Percentiles rank a stretch among this genome's conserved stretches.
phyloP scores from a whole-genome alignment of 2,888 invertebrate species.

The Phalera bucephala region DNA sequence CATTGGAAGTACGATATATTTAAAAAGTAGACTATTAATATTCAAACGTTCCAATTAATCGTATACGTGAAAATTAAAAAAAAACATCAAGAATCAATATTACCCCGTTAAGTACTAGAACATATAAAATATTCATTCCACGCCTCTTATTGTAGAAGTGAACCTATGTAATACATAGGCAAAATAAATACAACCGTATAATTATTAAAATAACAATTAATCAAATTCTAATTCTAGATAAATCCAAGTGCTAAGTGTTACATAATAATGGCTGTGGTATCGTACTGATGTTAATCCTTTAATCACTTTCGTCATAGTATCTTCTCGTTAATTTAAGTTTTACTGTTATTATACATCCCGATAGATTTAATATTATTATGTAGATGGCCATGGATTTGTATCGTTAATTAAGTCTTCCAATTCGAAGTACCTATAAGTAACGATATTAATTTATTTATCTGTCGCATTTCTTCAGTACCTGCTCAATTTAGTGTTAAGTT shows the following conservation, averaged over 20 bases:
- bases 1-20: too few relatives aligned
- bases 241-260: slow-evolving; percentile 75
- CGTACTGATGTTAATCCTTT: slow-evolving; percentile 73
- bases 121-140: slow-evolving; percentile 23
- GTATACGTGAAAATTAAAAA: slow-evolving; percentile 50
- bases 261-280: slow-evolving; percentile 80
- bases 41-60: slow-evolving; percentile 45
- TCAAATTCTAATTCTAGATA: slow-evolving; percentile 55
- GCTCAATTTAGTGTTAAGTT: slow-evolving; percentile 63
- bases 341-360: slow-evolving; percentile 48
- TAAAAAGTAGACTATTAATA: slow-evolving; percentile 10
- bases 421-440: slow-evolving; percentile 64
- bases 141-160: slow-evolving; percentile 35
- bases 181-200: slow-evolving; percentile 44
- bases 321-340: slow-evolving; percentile 49
- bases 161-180: slow-evolving; percentile 29
- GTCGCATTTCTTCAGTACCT: slow-evolving; percentile 61
- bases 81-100: slow-evolving; percentile 19
- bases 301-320: slow-evolving; percentile 58
- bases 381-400: slow-evolving; percentile 69
- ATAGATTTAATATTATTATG: slow-evolving; percentile 52
- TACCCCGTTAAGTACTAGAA: slow-evolving; percentile 14
- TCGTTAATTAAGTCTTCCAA: slow-evolving; percentile 79
- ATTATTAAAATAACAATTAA: slow-evolving; percentile 43
- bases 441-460: slow-evolving; percentile 47